A percentile compares a stretch with the other conserved stretches of the same genome.
Evolutionary conservation across 2,797 vertebrate species (phyloP).

Genomic region (Ficedula albicollis): DNA sequence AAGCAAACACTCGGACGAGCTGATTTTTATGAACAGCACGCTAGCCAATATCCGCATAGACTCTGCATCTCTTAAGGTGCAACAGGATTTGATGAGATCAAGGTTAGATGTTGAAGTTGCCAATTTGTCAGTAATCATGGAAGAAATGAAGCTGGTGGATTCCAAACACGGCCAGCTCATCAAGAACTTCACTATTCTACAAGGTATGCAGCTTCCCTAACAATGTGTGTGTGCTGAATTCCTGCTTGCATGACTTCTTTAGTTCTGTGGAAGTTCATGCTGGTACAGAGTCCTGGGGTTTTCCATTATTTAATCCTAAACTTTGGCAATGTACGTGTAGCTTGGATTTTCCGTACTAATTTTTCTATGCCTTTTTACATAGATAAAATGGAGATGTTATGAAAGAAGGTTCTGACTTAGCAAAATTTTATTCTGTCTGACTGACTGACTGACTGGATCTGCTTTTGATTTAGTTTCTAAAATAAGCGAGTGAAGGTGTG

Average conservation of each 20-base stretch:
- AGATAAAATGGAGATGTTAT: neutral
- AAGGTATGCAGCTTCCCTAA: slow-evolving; percentile 79
- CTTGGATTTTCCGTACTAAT: neutral
- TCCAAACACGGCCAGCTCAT: slow-evolving; percentile 95
- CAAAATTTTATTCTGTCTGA: slow-evolving; percentile 35
- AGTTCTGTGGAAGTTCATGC: neutral
- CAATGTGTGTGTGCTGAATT: neutral
- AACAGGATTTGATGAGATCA: slow-evolving; percentile 88
- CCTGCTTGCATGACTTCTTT: neutral
- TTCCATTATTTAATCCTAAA: neutral
- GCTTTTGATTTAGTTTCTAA: slow-evolving; percentile 45
- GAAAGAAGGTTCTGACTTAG: slow-evolving; percentile 31
- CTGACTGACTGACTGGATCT: slow-evolving; percentile 8
- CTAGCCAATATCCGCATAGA: slow-evolving; percentile 85
- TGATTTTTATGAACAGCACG: slow-evolving; percentile 86
- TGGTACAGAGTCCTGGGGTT: neutral
- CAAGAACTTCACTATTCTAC: slow-evolving; percentile 95
- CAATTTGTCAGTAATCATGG: slow-evolving; percentile 91
- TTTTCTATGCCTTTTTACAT: neutral
- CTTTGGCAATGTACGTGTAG: neutral
- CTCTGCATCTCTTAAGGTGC: slow-evolving; percentile 80
- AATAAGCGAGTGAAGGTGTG: slow-evolving; percentile 10
- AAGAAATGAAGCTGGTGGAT: slow-evolving; percentile 98
- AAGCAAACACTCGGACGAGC: slow-evolving; percentile 87
- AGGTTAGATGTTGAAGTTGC: slow-evolving; percentile 92